Conservation (phyloP, 2,888 invertebrate species). For the Ditylenchus weischeri region DNA sequence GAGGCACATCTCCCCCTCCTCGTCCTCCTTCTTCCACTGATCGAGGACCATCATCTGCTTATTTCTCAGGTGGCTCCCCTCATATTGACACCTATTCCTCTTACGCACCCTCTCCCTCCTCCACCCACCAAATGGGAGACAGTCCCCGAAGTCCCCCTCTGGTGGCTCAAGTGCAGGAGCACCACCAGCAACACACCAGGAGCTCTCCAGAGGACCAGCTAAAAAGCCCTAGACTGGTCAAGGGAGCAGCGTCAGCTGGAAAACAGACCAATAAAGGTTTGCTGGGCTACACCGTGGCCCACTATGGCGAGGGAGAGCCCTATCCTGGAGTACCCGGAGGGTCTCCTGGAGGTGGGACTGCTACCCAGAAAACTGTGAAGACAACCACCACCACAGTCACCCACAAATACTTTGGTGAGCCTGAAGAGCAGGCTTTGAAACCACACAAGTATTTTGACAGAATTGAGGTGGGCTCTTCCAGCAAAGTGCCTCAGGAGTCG, state of each 20-base stretch:
- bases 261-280: background rate
- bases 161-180: constrained; percentile 15
- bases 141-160: constrained; percentile 23
- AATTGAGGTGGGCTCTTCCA: constrained; percentile 13
- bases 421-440: constrained; percentile 17
- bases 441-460: constrained; percentile 32
- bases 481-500: constrained; percentile 17
- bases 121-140: constrained; percentile 20
- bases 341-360: background rate
- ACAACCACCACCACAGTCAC: constrained; percentile 7
- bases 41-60: constrained; percentile 32
- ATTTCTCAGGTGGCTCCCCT: constrained; percentile 35
- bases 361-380: background rate
- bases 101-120: constrained; percentile 30
- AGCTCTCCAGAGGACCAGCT: background rate
- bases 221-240: constrained; percentile 7
- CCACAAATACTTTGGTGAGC: constrained; percentile 22
- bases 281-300: constrained; percentile 53
- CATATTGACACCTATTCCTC: constrained; percentile 30
- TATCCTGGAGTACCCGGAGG: constrained; percentile 8
- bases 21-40: constrained; percentile 23
- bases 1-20: constrained; percentile 27
- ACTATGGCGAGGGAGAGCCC: constrained; percentile 14
- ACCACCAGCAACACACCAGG: background rate
- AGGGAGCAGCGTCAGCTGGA: constrained; percentile 12